phyloP scores from a whole-genome alignment of 2,113 vertebrate genomes.

The Psettodes erumei region DNA sequence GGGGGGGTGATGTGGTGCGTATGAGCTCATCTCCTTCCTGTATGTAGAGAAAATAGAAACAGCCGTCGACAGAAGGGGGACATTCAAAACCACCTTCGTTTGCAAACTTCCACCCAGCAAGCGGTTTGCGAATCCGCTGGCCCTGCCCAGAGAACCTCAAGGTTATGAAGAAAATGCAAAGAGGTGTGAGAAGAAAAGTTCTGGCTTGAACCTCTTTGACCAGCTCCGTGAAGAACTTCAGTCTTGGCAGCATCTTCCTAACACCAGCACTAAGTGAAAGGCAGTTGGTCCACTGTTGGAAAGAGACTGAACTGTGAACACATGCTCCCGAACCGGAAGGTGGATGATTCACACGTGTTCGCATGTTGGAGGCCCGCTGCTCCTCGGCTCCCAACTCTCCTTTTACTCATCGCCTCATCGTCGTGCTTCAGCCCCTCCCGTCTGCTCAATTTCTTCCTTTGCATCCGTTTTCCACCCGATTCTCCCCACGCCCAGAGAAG shows the following conservation, averaged over 20 bases:
- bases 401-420: conserved; percentile 6
- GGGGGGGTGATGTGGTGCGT: conserved; percentile 60
- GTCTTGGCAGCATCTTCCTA: conserved; percentile 4
- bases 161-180: conserved; percentile 23
- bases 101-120: background rate
- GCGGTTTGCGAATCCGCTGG: conserved; percentile 3
- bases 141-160: conserved; percentile 12
- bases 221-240: background rate
- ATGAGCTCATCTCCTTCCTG: conserved; percentile 76
- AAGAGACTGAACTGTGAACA: background rate
- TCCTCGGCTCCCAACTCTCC: too few relatives aligned
- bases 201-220: background rate
- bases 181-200: conserved; percentile 20
- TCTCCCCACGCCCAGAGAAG: conserved; percentile 14
- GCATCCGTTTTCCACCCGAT: background rate
- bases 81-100: conserved; percentile 26
- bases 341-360: conserved; percentile 54
- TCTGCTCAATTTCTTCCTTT: background rate
- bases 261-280: too few relatives aligned
- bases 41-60: conserved; percentile 38
- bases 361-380: conserved; percentile 23
- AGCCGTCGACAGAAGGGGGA: background rate
- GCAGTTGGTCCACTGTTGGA: too few relatives aligned
- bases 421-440: too few relatives aligned
- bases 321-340: conserved; percentile 28